Evolutionary conservation across 2,113 vertebrate species (phyloP).

Genomic region (Choloepus hoffmanni): DNA sequence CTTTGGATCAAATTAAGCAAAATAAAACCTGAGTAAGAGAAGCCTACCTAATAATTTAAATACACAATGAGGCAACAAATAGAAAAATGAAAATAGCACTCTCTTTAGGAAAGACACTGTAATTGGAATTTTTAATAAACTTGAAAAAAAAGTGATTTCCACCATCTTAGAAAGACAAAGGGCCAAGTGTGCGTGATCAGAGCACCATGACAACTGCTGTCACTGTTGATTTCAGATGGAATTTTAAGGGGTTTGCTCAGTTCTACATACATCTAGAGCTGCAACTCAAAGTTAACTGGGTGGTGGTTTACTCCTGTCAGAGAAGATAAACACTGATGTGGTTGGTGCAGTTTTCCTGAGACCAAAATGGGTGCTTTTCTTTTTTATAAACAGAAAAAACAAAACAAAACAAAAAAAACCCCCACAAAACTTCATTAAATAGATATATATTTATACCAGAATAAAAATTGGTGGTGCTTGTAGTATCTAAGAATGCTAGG

Average conservation of each 20-base stretch:
- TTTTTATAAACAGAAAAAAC: background rate
- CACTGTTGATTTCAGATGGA: background rate
- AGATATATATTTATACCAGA: background rate
- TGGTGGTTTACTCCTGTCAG: background rate
- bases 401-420: background rate
- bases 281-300: background rate
- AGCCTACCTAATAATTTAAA: conserved; percentile 37
- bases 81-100: background rate
- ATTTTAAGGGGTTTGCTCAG: background rate
- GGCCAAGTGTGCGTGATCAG: background rate
- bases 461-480: background rate
- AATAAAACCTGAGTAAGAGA: background rate
- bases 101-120: background rate
- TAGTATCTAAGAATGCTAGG: background rate
- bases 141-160: background rate
- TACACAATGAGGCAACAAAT: background rate
- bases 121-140: background rate
- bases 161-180: background rate
- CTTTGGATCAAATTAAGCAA: background rate
- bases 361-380: background rate
- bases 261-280: background rate
- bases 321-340: background rate
- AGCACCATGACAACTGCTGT: background rate
- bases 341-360: background rate
- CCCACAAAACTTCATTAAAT: background rate